Evolutionary conservation across 2,113 vertebrate species (phyloP), one percentile per base, ranked within the genome.

Genomic region (Cichladusa arquata): DNA sequence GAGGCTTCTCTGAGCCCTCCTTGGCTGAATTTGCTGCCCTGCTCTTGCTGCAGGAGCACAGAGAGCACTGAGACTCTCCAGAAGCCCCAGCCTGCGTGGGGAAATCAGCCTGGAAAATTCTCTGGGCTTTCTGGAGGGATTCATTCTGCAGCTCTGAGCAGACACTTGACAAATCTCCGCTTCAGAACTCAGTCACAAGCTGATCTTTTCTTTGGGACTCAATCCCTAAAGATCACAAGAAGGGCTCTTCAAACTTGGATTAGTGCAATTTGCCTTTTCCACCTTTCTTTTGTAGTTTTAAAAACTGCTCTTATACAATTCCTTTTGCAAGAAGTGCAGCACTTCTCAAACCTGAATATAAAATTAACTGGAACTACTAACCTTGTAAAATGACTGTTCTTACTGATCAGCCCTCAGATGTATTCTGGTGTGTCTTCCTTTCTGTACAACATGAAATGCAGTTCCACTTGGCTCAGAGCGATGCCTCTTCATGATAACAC

Each of bases 341-440:
- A 74, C 92, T 96, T 94, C 83, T 96, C 67, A 94, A 95, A 90
- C 64, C 92, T 81, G 88, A 94, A 96, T 96, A 78, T 62, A 84
- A 83, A 95, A 96, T 93, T 88, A 93, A 81, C 95, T 95, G 72
- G 86, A 95, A 93, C 86, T 93, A 84, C 83, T 78, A 81, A 86
- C 76, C 24, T 86, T 84, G 72, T 73, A 88, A 94, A 74, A 95
- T 64, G 86, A 86, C 80, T 93, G 69, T 18, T 88, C 91, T 93
- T 51, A 56, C 83, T 51, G 72, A 96, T 91, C 92, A 81, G 60
- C 51, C 67, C 91, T 93, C 86, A 78, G 72, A 92, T 78, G 65
- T 80, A n/a, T 92, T 91, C 76, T 2, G 24, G 47, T 73, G 61
- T 50, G 4, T 64, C 88, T 81, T 81, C 53, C 86, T 60, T 67